Evolutionary conservation across 35 echinoderm and acorn worm species (phyloP).

Genomic region (Stichopus chloronotus): DNA sequence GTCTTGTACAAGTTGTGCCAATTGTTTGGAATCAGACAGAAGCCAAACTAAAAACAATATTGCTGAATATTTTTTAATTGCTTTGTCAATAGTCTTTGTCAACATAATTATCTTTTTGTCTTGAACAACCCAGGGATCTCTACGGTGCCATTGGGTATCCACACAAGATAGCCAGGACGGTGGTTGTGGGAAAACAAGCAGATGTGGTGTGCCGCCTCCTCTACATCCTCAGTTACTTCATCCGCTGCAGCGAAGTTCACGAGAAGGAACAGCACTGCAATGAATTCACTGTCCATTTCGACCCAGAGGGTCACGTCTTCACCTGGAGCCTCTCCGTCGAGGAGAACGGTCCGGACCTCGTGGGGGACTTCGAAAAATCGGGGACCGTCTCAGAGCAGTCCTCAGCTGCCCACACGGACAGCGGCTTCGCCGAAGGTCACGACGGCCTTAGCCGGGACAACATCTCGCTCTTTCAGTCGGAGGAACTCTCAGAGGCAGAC

Average conservation of each 20-base stretch:
- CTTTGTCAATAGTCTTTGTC: too few relatives aligned
- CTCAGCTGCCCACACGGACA: slow-evolving; percentile 6
- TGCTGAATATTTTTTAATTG: too few relatives aligned
- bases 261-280: slow-evolving; percentile 73
- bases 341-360: background rate
- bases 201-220: slow-evolving; percentile 90
- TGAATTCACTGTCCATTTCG: slow-evolving; percentile 62
- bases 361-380: slow-evolving; percentile 49
- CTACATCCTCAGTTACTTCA: slow-evolving; percentile 95
- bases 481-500: background rate
- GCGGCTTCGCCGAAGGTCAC: slow-evolving; percentile 38
- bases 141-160: slow-evolving; percentile 92
- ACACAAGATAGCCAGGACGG: slow-evolving; percentile 80
- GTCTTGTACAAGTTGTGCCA: too few relatives aligned
- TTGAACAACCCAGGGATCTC: slow-evolving; percentile 66
- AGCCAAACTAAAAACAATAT: too few relatives aligned
- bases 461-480: slow-evolving; percentile 27
- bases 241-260: slow-evolving; percentile 95
- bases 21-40: too few relatives aligned
- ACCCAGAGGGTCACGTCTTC: slow-evolving; percentile 55
- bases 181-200: slow-evolving; percentile 82
- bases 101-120: too few relatives aligned
- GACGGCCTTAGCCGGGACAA: slow-evolving; percentile 45
- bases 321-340: slow-evolving; percentile 50
- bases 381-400: slow-evolving; percentile 33